Percentiles rank a stretch among this genome's conserved stretches.
phyloP scores from a whole-genome alignment of 2,888 invertebrate genomes.

The Athrips mouffetella region DNA sequence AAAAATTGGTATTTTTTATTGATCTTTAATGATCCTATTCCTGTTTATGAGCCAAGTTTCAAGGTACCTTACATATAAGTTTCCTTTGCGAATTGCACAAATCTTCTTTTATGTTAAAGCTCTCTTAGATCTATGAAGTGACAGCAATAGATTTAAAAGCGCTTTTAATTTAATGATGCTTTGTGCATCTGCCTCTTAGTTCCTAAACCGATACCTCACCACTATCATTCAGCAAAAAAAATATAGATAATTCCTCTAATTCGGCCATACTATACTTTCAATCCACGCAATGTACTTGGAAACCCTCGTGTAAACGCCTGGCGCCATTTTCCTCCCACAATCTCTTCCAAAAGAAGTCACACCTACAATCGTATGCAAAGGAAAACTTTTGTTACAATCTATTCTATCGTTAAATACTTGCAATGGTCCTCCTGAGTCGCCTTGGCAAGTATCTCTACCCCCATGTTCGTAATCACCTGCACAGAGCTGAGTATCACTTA shows the following conservation, averaged over 20 bases:
- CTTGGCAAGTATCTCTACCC: conserved; percentile 70
- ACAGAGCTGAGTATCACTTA: conserved; percentile 58
- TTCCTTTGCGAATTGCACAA: too few relatives aligned
- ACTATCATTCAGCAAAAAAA: neutral
- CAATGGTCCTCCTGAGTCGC: conserved; percentile 71
- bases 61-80: too few relatives aligned
- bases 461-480: conserved; percentile 69
- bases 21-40: too few relatives aligned
- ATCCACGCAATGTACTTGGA: conserved; percentile 71
- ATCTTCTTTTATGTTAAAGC: too few relatives aligned
- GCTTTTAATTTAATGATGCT: too few relatives aligned
- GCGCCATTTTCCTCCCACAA: conserved; percentile 71
- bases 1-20: too few relatives aligned
- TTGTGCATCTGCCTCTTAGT: too few relatives aligned
- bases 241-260: neutral
- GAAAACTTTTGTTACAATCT: conserved; percentile 58
- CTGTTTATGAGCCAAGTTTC: too few relatives aligned
- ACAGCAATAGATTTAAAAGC: too few relatives aligned
- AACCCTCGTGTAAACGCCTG: conserved; percentile 73
- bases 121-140: too few relatives aligned
- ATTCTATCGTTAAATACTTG: conserved; percentile 58
- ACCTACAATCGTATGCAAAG: conserved; percentile 65
- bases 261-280: conserved; percentile 69
- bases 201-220: neutral
- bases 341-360: conserved; percentile 76